A percentile compares a stretch with the other conserved stretches of the same genome.
These are phyloP conservation scores for Hemicrepidius hirtus DNA, from an alignment of 2,888 invertebrate species.

Conservation along the genomic window DNA sequence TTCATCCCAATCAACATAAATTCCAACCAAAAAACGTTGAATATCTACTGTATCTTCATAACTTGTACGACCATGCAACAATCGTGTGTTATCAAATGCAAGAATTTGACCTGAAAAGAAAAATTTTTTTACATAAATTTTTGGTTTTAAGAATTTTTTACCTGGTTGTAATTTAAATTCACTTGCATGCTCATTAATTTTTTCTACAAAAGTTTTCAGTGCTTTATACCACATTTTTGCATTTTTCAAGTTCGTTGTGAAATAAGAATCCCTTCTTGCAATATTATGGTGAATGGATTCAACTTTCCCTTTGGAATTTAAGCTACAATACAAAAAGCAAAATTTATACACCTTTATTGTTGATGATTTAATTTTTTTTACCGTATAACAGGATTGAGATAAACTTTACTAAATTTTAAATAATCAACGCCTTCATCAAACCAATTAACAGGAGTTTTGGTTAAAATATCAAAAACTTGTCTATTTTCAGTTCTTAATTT, in stretches of 20 bases:
- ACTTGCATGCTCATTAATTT: slow-evolving; percentile 78
- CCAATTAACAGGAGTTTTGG: slow-evolving; percentile 81
- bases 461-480: slow-evolving; percentile 76
- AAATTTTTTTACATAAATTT: too few relatives aligned
- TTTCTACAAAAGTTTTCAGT: slow-evolving; percentile 77
- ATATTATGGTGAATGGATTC: slow-evolving; percentile 82
- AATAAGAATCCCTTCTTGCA: slow-evolving; percentile 83
- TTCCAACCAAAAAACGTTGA: slow-evolving; percentile 80
- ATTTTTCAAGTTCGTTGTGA: slow-evolving; percentile 75
- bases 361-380: too few relatives aligned
- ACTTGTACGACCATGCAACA: slow-evolving; percentile 82
- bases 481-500: slow-evolving; percentile 75
- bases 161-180: slow-evolving; percentile 80
- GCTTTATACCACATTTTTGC: slow-evolving; percentile 83
- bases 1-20: slow-evolving; percentile 87
- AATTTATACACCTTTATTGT: too few relatives aligned
- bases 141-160: slow-evolving; percentile 58
- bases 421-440: slow-evolving; percentile 80
- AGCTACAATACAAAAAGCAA: slow-evolving; percentile 60
- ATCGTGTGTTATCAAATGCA: slow-evolving; percentile 84
- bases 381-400: slow-evolving; percentile 80
- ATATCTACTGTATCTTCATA: slow-evolving; percentile 75
- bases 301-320: slow-evolving; percentile 75
- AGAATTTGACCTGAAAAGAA: slow-evolving; percentile 52
- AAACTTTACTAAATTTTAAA: slow-evolving; percentile 78